Evolutionary conservation across 2,113 vertebrate genomes (phyloP).

Genomic region (Petaurus breviceps): DNA sequence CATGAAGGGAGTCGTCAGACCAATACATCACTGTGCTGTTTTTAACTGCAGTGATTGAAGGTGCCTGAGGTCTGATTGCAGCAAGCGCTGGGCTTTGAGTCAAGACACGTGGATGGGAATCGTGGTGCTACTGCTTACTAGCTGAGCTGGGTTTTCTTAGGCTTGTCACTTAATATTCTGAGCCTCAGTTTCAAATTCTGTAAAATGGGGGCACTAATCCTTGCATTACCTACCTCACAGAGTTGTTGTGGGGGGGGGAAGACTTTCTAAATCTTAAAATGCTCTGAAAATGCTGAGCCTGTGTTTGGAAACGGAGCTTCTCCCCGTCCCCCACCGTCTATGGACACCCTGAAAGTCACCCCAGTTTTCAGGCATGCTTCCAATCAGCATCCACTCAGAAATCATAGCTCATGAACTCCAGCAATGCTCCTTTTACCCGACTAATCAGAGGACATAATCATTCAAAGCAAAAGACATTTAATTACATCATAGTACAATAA

Average conservation of each 20-base stretch:
- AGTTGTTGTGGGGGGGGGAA: background rate
- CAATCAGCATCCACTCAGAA: background rate
- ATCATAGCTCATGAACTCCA: background rate
- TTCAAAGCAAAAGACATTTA: background rate
- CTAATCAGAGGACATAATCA: background rate
- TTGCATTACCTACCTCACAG: background rate
- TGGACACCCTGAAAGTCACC: background rate
- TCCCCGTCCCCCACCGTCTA: background rate
- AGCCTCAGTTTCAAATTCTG: background rate
- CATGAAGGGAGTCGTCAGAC: constrained; percentile 50
- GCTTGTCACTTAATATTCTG: background rate
- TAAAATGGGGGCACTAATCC: background rate
- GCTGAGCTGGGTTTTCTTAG: background rate
- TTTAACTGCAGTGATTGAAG: constrained; percentile 53
- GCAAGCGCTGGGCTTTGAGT: background rate
- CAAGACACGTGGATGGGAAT: background rate
- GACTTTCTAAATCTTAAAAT: background rate
- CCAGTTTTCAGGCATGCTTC: background rate
- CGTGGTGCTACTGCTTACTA: background rate
- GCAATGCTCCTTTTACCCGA: background rate
- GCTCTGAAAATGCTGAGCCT: background rate
- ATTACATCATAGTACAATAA: background rate
- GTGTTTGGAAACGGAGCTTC: background rate
- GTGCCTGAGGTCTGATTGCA: constrained; percentile 5
- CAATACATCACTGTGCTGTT: constrained; percentile 47